phyloP scores from a whole-genome alignment of 2,888 invertebrate genomes.

The Conistra vaccinii region DNA sequence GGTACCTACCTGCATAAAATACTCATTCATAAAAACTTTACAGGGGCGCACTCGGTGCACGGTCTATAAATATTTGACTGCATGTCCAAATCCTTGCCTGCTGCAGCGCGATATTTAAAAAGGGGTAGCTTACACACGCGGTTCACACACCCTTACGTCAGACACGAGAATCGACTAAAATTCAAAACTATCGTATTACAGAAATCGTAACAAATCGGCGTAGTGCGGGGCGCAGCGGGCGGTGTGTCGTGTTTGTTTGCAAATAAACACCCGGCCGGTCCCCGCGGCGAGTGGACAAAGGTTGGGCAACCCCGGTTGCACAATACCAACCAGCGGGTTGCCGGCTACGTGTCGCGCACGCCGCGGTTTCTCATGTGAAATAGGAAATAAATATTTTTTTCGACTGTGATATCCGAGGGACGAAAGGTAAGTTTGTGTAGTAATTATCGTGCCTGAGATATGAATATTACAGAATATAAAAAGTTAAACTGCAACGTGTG shows the following conservation, averaged over 20 bases:
- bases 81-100: background rate
- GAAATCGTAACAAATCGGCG: conserved; percentile 85
- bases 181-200: conserved; percentile 80
- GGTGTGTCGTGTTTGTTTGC: conserved; percentile 85
- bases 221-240: conserved; percentile 80
- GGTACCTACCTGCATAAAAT: conserved; percentile 22
- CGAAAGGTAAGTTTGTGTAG: conserved; percentile 58
- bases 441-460: conserved; percentile 59
- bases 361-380: conserved; percentile 83
- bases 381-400: conserved; percentile 77
- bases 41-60: conserved; percentile 8
- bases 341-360: conserved; percentile 72
- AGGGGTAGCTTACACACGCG: conserved; percentile 38
- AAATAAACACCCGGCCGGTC: conserved; percentile 88
- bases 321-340: conserved; percentile 84
- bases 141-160: conserved; percentile 60
- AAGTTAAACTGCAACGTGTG: conserved; percentile 14
- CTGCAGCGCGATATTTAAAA: conserved; percentile 8
- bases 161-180: conserved; percentile 55
- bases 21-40: conserved; percentile 22
- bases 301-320: conserved; percentile 73
- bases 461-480: conserved; percentile 42
- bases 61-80: background rate
- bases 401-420: conserved; percentile 59
- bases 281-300: conserved; percentile 70